phyloP scores from a whole-genome alignment of 64 coral and sea anemone species.

The Cladopsammia gracilis region DNA sequence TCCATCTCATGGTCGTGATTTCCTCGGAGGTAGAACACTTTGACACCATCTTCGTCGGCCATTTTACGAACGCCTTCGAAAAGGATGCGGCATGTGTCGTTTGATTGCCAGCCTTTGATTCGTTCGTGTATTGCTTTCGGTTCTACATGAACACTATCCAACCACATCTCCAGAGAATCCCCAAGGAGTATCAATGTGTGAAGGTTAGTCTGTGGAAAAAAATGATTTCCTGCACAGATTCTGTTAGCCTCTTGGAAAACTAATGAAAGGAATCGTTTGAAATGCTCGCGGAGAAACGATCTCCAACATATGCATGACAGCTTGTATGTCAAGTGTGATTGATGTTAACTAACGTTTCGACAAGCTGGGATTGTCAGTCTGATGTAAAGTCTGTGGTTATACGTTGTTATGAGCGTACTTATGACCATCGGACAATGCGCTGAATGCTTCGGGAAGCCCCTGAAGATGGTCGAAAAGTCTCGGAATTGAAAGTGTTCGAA shows the following conservation, averaged over 20 bases:
- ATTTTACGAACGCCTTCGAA: constrained; percentile 19
- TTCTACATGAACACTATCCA: not conserved
- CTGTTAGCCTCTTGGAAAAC: not conserved
- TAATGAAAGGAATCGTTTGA: no score
- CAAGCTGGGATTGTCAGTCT: no score
- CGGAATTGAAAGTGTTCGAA: no score
- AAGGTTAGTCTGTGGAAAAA: not conserved
- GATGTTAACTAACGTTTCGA: no score
- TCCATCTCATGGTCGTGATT: constrained; percentile 66
- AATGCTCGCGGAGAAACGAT: no score
- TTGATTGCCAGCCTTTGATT: constrained; percentile 18
- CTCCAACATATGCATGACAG: no score
- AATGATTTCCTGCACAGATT: not conserved
- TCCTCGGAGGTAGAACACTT: constrained; percentile 65
- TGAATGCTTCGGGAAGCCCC: no score
- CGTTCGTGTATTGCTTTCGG: not conserved
- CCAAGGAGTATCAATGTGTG: constrained; percentile 25
- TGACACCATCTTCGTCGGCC: constrained; percentile 15
- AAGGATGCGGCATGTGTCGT: constrained; percentile 14
- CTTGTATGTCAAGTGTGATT: no score
- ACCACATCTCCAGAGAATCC: constrained; percentile 27
- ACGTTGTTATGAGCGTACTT: no score
- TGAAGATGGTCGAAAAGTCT: no score
- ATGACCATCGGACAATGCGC: no score
- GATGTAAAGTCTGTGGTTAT: no score